These are phyloP conservation scores for Chaetops frenatus DNA, from an alignment of 2,113 vertebrate genomes.

Conservation along the genomic window DNA sequence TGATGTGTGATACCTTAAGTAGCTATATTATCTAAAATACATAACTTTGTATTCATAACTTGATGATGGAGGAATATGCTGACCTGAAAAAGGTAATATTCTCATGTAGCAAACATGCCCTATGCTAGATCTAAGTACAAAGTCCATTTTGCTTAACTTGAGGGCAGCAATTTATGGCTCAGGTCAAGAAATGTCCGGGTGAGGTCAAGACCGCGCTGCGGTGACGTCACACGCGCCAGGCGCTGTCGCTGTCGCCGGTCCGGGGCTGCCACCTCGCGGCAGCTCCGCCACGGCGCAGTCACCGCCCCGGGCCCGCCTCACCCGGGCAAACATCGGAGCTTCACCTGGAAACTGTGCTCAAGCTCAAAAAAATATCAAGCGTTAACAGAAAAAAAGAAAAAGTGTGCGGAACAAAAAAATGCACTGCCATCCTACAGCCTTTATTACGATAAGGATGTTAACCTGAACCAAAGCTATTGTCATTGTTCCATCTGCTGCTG, in stretches of 20 bases:
- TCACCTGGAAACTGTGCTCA: accelerated
- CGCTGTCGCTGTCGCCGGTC: background rate
- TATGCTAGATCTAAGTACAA: accelerated
- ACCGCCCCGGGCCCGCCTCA: background rate
- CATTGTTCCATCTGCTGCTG: background rate
- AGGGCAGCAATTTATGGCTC: background rate
- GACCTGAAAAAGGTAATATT: background rate
- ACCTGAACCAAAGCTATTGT: background rate
- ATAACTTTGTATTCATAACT: background rate
- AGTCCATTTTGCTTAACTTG: background rate
- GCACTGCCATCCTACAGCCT: background rate
- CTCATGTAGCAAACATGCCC: background rate
- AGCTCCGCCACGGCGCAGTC: background rate
- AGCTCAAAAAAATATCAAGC: background rate
- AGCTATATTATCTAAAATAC: background rate
- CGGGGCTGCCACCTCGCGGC: conserved; percentile 31
- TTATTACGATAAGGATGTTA: background rate
- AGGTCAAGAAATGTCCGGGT: background rate
- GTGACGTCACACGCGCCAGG: background rate
- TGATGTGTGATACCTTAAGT: no score
- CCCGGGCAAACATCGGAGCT: background rate
- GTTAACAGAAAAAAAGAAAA: background rate
- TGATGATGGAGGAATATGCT: background rate
- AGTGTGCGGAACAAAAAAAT: background rate
- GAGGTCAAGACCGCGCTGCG: accelerated